Base-by-base conservation (phyloP, 2,113 vertebrate genomes). In the Charina bottae region DNA sequence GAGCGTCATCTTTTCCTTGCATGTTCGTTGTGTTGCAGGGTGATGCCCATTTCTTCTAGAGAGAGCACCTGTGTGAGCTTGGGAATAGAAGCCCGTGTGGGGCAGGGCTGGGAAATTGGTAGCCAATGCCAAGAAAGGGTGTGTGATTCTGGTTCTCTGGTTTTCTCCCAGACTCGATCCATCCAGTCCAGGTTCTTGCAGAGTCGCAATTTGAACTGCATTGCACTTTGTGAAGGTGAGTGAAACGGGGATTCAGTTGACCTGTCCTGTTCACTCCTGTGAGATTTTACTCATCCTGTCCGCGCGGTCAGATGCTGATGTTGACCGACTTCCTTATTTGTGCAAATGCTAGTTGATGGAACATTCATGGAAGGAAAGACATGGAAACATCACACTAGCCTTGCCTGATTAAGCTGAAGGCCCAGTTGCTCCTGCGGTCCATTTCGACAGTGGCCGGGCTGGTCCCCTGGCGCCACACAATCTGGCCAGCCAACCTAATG, bases 161-260 rank as follows among this genome's bases (percentile, higher is more conserved):
- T 85, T 96, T 62, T 88, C 42, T 94, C 60, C 0, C 95, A 99
- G 99, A 99, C 98, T 87, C 98, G 99, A 83, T 99, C 98, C 86
- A 99, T 99, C 96, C 99, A 99, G 97, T 99, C 99, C 21, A 98
- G 99, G 93, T 99, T 99, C 96, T 98, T 99, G 86, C 99, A 99
- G 97, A 99, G 99, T 97, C 98, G 99, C 95, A 99, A 99, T 97
- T 97, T 99, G 94, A 99, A 99, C 97, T 99, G 99, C 97, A 99
- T 99, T 89, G 99, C 99, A 91, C 98, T 99, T 92, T 99, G 99
- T 92, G 99, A 99, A 99, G 99, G 99, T 99, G 97, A 92, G 94
- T 64, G 0, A 0, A 0, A 4, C 6, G 72, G 21, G 72, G 33
- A 0, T 21, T 42, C 7, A 3, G 7, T 9, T 42, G 72, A 37